Conservation (phyloP, 2,113 vertebrate genomes). For the Donacobius atricapilla region DNA sequence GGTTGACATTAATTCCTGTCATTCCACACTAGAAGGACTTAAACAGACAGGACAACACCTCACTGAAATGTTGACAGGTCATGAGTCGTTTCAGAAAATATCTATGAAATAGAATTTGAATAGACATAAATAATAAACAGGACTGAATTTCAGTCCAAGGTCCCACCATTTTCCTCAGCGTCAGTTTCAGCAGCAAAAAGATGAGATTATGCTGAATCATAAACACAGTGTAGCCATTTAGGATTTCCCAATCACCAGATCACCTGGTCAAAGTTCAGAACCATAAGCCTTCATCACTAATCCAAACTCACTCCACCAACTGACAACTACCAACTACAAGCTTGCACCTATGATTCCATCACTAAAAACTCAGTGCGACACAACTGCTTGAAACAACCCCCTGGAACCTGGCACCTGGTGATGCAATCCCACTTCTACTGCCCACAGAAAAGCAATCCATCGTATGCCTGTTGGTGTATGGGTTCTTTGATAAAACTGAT, state of each 20-base stretch:
- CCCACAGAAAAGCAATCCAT: background rate
- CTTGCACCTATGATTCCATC: background rate
- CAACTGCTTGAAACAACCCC: rapidly evolving
- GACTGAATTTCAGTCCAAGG: background rate
- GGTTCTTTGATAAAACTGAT: background rate
- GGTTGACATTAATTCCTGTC: background rate
- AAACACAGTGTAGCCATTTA: background rate
- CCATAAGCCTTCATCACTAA: background rate
- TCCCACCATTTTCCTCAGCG: background rate
- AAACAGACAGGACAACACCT: background rate
- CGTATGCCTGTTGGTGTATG: background rate
- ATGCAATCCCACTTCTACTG: background rate
- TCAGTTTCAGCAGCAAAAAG: background rate
- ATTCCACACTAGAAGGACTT: background rate
- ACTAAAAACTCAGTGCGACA: background rate
- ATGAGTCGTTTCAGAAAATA: background rate
- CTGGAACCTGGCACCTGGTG: background rate
- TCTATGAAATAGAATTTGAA: background rate
- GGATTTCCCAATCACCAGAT: background rate
- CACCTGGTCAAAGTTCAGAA: background rate
- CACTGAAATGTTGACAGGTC: background rate
- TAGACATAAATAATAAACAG: background rate
- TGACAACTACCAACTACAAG: background rate
- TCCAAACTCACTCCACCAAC: background rate
- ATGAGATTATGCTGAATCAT: background rate